Evolutionary conservation across 2,888 invertebrate genomes (phyloP).

Genomic region (Aporophyla lueneburgensis): DNA sequence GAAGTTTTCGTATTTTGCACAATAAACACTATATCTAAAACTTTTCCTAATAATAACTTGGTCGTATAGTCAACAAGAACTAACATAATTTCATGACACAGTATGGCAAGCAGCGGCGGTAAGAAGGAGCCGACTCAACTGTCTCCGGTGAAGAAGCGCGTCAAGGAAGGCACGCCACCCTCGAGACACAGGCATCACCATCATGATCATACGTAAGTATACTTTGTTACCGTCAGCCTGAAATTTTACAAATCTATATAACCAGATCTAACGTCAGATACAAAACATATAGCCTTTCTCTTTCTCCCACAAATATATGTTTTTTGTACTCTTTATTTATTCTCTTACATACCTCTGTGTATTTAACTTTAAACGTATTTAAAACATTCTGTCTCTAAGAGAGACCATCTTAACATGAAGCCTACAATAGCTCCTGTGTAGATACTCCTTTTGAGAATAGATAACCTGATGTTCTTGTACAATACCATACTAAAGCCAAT

Average conservation of each 20-base stretch:
- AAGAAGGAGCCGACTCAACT: slow-evolving; percentile 97
- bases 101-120: slow-evolving; percentile 87
- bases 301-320: not conserved
- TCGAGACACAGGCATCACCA: slow-evolving; percentile 87
- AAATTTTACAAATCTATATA: not conserved
- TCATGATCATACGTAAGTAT: slow-evolving; percentile 83
- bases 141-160: slow-evolving; percentile 99
- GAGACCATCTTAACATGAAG: too few relatives aligned
- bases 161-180: slow-evolving; percentile 98
- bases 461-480: too few relatives aligned
- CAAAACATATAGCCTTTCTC: not conserved
- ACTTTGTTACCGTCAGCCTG: not conserved
- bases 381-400: too few relatives aligned
- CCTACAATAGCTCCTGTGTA: too few relatives aligned
- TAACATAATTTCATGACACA: not conserved
- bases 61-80: too few relatives aligned
- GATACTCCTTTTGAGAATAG: too few relatives aligned
- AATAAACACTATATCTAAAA: too few relatives aligned
- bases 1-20: too few relatives aligned
- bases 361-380: too few relatives aligned
- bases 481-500: too few relatives aligned
- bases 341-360: too few relatives aligned
- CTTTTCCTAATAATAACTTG: not conserved
- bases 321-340: not conserved
- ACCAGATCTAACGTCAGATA: not conserved